Evolutionary conservation across 1,140 invertebrate genomes (phyloP).

Genomic region (Xylocopa sonorina): DNA sequence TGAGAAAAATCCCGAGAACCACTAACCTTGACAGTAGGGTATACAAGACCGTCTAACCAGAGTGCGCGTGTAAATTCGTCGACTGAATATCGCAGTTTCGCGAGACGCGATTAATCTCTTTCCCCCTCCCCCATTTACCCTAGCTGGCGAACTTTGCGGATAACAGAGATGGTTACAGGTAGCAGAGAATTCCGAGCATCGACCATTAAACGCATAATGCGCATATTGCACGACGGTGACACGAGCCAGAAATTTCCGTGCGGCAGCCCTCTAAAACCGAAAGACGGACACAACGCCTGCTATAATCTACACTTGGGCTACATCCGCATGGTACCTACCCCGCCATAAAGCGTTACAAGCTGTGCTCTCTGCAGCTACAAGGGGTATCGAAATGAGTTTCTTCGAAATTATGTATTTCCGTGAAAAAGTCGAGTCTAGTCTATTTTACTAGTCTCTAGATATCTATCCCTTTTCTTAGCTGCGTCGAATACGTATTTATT

Average conservation of each 20-base stretch:
- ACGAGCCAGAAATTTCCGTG: not conserved
- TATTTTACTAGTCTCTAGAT: too few species aligned
- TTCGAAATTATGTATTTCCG: too few species aligned
- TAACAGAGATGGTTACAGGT: conserved; percentile 8
- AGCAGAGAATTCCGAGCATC: not conserved
- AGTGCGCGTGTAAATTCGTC: conserved; percentile 22
- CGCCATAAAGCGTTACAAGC: too few species aligned
- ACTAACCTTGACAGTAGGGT: conserved; percentile 29
- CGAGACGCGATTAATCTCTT: conserved; percentile 22
- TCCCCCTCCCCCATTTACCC: too few species aligned
- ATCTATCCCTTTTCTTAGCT: too few species aligned
- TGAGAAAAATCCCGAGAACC: not conserved
- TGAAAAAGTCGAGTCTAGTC: too few species aligned
- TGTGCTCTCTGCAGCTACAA: too few species aligned
- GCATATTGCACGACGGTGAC: conserved; percentile 9
- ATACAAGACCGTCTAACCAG: conserved; percentile 13
- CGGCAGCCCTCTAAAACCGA: not conserved
- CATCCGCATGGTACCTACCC: too few species aligned
- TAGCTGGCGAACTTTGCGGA: conserved; percentile 15
- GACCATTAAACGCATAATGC: conserved; percentile 9
- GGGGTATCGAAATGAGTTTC: too few species aligned
- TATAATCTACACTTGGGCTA: too few species aligned
- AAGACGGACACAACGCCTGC: not conserved
- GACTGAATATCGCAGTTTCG: conserved; percentile 12
- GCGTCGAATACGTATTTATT: too few species aligned